phyloP scores from a whole-genome alignment of 2,797 vertebrate genomes.

The Epinephelus awoara region DNA sequence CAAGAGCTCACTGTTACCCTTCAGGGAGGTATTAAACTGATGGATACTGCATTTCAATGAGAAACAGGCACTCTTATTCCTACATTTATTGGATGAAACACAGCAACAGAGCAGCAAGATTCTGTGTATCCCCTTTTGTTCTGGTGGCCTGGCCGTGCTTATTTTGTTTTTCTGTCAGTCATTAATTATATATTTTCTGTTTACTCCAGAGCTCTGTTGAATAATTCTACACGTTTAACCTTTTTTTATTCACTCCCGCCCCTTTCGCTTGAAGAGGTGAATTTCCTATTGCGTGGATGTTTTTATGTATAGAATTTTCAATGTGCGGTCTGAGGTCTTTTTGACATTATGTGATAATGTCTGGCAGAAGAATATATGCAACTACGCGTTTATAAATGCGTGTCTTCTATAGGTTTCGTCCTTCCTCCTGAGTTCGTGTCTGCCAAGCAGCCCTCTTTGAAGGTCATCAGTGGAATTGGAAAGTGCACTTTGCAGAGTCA shows the following conservation, averaged over 20 bases:
- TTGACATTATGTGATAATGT: slow-evolving; percentile 51
- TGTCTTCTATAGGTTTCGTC: slow-evolving; percentile 47
- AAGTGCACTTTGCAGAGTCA: slow-evolving; percentile 82
- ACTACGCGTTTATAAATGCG: slow-evolving; percentile 25
- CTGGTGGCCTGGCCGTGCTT: slow-evolving; percentile 20
- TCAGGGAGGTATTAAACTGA: slow-evolving; percentile 70
- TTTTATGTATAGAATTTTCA: slow-evolving; percentile 35
- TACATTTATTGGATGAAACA: slow-evolving; percentile 47
- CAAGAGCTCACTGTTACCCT: slow-evolving; percentile 64
- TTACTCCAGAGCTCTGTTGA: slow-evolving; percentile 32
- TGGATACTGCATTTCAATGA: slow-evolving; percentile 68
- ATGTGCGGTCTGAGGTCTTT: slow-evolving; percentile 24
- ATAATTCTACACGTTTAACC: slow-evolving; percentile 52
- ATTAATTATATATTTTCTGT: slow-evolving; percentile 54
- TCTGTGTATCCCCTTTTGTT: slow-evolving; percentile 33
- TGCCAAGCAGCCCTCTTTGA: slow-evolving; percentile 68
- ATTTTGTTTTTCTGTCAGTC: slow-evolving; percentile 37
- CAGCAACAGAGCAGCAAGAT: slow-evolving; percentile 4
- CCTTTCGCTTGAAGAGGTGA: slow-evolving; percentile 24
- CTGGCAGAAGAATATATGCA: slow-evolving; percentile 28
- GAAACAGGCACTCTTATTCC: slow-evolving; percentile 53
- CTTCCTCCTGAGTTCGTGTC: slow-evolving; percentile 60
- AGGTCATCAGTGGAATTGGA: slow-evolving; percentile 87
- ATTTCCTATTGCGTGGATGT: slow-evolving; percentile 18
- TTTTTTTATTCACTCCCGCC: slow-evolving; percentile 44